Evolutionary conservation across 92 coral and sea anemone genomes (phyloP).

Genomic region (Pocillopora grandis): DNA sequence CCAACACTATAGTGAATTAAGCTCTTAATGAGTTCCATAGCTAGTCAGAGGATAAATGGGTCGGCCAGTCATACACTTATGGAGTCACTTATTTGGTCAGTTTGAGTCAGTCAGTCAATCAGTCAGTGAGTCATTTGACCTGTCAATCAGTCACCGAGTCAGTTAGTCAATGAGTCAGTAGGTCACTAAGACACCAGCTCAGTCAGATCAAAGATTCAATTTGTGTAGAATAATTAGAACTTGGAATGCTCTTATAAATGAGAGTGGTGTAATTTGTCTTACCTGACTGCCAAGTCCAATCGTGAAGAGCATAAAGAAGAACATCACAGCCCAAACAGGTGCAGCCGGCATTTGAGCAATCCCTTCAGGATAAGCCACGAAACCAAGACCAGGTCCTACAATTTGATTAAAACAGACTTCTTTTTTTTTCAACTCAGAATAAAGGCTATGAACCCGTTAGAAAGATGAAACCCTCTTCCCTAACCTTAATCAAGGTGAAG

Average conservation of each 20-base stretch:
- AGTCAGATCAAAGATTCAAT: constrained; percentile 36
- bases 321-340: constrained; percentile 77
- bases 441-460: too few species aligned
- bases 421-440: background rate
- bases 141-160: background rate
- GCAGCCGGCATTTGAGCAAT: constrained; percentile 85
- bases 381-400: constrained; percentile 84
- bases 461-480: too few species aligned
- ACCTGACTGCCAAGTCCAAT: constrained; percentile 96
- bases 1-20: background rate
- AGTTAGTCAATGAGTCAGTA: too few species aligned
- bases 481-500: too few species aligned
- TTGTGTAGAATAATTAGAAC: background rate
- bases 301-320: constrained; percentile 79
- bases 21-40: background rate
- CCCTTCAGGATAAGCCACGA: constrained; percentile 87
- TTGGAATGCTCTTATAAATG: too few species aligned
- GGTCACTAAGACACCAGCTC: too few species aligned
- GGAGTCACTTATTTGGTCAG: background rate
- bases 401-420: background rate
- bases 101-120: background rate
- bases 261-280: background rate
- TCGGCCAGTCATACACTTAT: background rate
- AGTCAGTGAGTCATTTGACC: background rate
- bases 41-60: background rate